These are phyloP conservation scores for Gymnoscelis rufifasciata DNA, from an alignment of 2,888 invertebrate species.

Conservation along the genomic window DNA sequence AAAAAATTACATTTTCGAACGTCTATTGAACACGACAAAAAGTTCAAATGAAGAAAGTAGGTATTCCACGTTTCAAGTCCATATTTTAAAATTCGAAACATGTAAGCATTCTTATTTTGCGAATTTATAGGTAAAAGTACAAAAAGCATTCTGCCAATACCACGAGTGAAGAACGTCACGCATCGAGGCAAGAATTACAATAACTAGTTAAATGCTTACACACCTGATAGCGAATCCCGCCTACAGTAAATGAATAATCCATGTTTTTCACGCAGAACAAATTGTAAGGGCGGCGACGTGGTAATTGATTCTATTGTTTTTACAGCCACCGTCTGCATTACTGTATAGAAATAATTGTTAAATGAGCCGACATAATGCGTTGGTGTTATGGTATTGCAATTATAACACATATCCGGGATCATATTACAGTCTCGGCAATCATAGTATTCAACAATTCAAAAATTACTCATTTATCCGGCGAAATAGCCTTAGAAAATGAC, in stretches of 20 bases:
- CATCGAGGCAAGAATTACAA: constrained; percentile 22
- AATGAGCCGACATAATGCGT: constrained; percentile 26
- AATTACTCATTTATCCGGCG: background rate
- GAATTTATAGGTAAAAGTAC: background rate
- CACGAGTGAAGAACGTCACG: constrained; percentile 10
- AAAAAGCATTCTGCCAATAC: constrained; percentile 14
- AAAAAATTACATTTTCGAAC: constrained; percentile 22
- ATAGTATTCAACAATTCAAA: background rate
- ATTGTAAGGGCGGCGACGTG: constrained; percentile 31
- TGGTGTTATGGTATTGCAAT: constrained; percentile 20
- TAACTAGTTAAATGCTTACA: constrained; percentile 24
- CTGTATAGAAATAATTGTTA: constrained; percentile 29
- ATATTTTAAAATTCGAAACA: background rate
- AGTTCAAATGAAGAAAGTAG: too few species aligned
- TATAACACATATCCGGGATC: constrained; percentile 10
- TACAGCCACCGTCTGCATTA: constrained; percentile 23
- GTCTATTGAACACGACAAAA: too few species aligned
- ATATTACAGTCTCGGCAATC: constrained; percentile 1
- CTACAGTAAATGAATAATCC: constrained; percentile 24
- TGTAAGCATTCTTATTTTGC: too few species aligned
- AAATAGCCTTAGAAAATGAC: constrained; percentile 1
- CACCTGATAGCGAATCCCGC: constrained; percentile 23
- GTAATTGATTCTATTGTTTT: constrained; percentile 32
- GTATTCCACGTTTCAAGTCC: constrained; percentile 1
- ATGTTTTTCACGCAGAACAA: constrained; percentile 26